Conservation (phyloP, 53 echinoderm and acorn worm species). For the Paracentrotus lividus region DNA sequence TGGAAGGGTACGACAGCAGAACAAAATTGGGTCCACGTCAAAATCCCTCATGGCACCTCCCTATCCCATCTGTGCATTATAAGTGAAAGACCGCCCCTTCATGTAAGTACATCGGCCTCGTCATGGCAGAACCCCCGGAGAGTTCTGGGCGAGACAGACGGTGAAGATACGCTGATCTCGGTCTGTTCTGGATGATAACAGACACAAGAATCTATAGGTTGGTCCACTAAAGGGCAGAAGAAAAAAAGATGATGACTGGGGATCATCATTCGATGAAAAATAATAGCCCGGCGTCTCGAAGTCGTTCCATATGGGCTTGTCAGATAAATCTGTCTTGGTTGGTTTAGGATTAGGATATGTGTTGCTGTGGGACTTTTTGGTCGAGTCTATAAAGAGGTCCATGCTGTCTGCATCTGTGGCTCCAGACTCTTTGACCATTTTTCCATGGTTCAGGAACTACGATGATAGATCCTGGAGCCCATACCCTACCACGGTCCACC, state of each 20-base stretch:
- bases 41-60: conserved; percentile 36
- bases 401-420: neutral
- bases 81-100: neutral
- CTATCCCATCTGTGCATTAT: conserved; percentile 23
- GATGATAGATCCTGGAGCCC: conserved; percentile 2
- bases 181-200: neutral
- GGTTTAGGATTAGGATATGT: neutral
- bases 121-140: conserved; percentile 54
- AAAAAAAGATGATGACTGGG: neutral
- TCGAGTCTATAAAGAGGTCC: neutral
- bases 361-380: neutral
- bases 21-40: neutral
- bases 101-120: conserved; percentile 52
- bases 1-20: neutral
- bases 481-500: no score
- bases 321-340: conserved; percentile 5
- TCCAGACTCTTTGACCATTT: neutral
- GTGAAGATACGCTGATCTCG: conserved; percentile 1
- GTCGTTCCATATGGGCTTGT: neutral
- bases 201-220: neutral
- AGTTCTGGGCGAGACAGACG: conserved; percentile 6
- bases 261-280: neutral
- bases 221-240: neutral
- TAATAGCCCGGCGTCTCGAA: no score
- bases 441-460: neutral